phyloP scores from a whole-genome alignment of 2,797 vertebrate genomes.

The Micrastur ruficollis region DNA sequence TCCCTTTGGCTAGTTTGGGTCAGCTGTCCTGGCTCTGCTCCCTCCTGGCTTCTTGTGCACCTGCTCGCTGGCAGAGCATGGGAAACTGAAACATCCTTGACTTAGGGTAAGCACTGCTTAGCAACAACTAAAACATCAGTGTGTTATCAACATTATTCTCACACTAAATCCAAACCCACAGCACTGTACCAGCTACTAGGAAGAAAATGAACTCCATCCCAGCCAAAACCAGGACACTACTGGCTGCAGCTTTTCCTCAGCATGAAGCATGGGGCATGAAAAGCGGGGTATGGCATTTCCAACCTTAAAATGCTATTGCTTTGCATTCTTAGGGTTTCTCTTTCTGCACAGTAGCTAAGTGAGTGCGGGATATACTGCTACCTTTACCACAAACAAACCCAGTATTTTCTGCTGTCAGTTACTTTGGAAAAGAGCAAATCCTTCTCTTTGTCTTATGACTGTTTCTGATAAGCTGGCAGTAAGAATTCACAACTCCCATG shows the following conservation, averaged over 20 bases:
- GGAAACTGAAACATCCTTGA: too few species aligned
- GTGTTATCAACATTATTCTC: too few species aligned
- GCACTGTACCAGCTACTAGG: too few species aligned
- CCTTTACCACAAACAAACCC: constrained; percentile 14
- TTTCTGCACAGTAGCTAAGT: neutral
- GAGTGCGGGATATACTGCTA: neutral
- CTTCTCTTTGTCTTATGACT: neutral
- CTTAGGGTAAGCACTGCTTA: too few species aligned
- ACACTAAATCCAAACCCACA: too few species aligned
- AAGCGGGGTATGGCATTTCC: constrained; percentile 27
- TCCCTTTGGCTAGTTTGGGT: too few species aligned
- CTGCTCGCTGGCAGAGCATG: too few species aligned
- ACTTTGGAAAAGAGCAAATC: neutral
- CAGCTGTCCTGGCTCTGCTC: too few species aligned
- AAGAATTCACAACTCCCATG: neutral
- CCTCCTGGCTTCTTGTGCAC: too few species aligned
- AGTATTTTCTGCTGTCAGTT: neutral
- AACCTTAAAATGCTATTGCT: constrained; percentile 51
- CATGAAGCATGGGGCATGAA: neutral
- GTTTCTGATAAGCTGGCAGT: neutral
- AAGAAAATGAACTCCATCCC: too few species aligned
- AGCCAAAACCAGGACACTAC: neutral
- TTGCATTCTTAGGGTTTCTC: neutral
- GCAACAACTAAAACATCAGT: too few species aligned
- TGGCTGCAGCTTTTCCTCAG: constrained; percentile 18